Evolutionary conservation across 2,888 invertebrate species (phyloP).

Genomic region (Volucella inanis): DNA sequence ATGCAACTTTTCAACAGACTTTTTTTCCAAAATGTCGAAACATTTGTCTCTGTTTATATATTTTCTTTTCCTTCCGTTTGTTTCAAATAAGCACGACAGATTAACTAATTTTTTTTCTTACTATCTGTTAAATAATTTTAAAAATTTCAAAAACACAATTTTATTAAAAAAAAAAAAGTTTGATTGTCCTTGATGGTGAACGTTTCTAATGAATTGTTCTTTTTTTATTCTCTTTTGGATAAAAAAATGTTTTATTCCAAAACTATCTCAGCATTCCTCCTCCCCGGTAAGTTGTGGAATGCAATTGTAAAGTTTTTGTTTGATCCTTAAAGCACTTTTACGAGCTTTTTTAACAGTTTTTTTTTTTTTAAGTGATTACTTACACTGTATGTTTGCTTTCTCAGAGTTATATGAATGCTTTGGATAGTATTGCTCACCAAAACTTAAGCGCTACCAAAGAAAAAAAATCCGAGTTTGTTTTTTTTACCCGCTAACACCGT

Average conservation of each 20-base stretch:
- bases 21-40: constrained; percentile 37
- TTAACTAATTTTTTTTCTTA: constrained; percentile 49
- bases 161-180: constrained; percentile 34
- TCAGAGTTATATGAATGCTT: constrained; percentile 11
- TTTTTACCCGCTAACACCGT: not conserved
- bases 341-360: constrained; percentile 67
- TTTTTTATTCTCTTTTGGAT: constrained; percentile 59
- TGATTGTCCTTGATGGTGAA: constrained; percentile 41
- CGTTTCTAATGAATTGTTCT: constrained; percentile 63
- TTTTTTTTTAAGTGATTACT: not conserved
- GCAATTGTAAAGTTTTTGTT: constrained; percentile 77
- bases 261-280: constrained; percentile 86
- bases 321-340: constrained; percentile 71
- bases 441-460: not conserved
- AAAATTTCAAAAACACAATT: not conserved
- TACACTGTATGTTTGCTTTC: not conserved
- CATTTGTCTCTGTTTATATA: constrained; percentile 44
- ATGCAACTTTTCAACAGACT: constrained; percentile 13
- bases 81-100: constrained; percentile 60
- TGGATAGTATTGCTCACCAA: not conserved
- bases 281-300: constrained; percentile 87
- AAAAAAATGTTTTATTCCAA: constrained; percentile 78
- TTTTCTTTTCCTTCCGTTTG: constrained; percentile 42
- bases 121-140: too few relatives aligned
- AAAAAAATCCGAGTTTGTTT: not conserved